Conservation (phyloP, 2,797 vertebrate genomes). For the Crax fasciolata region DNA sequence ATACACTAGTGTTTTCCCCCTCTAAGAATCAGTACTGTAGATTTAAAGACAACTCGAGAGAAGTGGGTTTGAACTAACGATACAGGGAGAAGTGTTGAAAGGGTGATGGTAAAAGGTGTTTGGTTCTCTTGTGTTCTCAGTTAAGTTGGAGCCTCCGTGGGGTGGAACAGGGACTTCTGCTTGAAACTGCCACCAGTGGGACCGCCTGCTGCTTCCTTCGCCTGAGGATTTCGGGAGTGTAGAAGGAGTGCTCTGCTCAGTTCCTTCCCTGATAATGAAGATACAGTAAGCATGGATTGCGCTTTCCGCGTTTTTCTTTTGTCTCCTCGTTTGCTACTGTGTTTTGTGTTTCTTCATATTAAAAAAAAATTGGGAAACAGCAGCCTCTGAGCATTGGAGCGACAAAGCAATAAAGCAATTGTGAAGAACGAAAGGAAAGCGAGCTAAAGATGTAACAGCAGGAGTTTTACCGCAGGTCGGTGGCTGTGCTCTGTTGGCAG, state of each 20-base stretch:
- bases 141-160: neutral
- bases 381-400: neutral
- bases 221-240: neutral
- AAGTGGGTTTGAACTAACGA: neutral
- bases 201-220: neutral
- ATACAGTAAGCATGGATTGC: neutral
- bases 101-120: neutral
- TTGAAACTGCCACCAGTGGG: accelerated
- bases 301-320: neutral
- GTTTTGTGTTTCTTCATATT: neutral
- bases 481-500: neutral
- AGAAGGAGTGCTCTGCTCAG: neutral
- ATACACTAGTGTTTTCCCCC: neutral
- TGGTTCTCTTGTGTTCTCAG: neutral
- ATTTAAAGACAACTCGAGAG: neutral
- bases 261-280: neutral
- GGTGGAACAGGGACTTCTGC: neutral
- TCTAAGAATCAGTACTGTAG: neutral
- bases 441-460: neutral
- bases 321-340: neutral
- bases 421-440: neutral
- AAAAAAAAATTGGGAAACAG: neutral
- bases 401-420: neutral
- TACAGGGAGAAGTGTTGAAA: neutral
- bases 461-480: neutral